These are phyloP conservation scores for Hoplodrina ambigua DNA, from an alignment of 2,888 invertebrate species.

Conservation along the genomic window DNA sequence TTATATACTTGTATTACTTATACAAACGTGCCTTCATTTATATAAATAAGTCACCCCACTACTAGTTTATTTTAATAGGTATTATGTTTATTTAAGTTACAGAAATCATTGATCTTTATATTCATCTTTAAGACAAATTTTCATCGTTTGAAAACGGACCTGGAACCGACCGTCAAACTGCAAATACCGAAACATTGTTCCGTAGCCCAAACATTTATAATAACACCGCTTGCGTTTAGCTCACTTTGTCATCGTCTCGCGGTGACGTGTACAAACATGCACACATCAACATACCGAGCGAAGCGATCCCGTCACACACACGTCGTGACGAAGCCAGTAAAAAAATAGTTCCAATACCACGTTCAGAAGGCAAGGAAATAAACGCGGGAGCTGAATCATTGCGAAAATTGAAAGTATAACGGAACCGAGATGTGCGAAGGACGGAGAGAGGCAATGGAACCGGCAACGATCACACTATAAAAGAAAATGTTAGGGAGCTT, in stretches of 20 bases:
- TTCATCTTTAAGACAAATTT: background rate
- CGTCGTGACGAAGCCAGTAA: conserved; percentile 60
- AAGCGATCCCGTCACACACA: conserved; percentile 27
- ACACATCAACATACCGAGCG: conserved; percentile 18
- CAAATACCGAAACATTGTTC: conserved; percentile 10
- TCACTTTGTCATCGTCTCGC: conserved; percentile 46
- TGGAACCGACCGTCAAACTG: background rate
- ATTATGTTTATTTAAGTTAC: conserved; percentile 5
- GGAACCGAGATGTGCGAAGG: conserved; percentile 54
- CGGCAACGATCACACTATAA: conserved; percentile 8
- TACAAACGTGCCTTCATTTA: background rate
- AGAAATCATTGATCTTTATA: background rate
- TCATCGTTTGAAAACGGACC: background rate
- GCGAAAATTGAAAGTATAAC: conserved; percentile 73
- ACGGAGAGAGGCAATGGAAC: conserved; percentile 15
- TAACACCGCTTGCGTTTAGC: conserved; percentile 12
- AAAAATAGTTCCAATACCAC: conserved; percentile 68
- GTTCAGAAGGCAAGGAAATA: conserved; percentile 62
- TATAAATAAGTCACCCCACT: background rate
- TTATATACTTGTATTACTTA: conserved; percentile 6
- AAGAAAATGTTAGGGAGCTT: conserved; percentile 21
- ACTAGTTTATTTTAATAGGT: background rate
- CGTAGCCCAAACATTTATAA: conserved; percentile 28
- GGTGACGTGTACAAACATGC: conserved; percentile 31
- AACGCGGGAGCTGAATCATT: conserved; percentile 70